Evolutionary conservation across 92 coral and sea anemone genomes (phyloP).

Genomic region (Paragorgia papillata): DNA sequence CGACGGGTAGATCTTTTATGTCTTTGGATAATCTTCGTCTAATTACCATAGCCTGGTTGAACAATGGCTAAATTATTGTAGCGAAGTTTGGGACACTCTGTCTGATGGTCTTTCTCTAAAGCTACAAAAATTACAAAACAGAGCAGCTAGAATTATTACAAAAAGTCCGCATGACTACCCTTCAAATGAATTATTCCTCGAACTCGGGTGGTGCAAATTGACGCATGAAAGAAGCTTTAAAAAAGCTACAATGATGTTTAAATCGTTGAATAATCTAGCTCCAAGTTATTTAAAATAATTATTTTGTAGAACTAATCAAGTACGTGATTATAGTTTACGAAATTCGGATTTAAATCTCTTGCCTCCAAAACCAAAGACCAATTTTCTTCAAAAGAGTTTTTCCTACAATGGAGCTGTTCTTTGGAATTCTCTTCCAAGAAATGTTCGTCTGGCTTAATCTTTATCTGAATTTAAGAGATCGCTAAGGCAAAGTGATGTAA

Average conservation of each 20-base stretch:
- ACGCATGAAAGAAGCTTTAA: background rate
- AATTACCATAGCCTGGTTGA: background rate
- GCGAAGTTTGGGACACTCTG: background rate
- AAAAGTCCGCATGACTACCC: conserved; percentile 18
- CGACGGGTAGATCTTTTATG: background rate
- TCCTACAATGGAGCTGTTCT: too few species aligned
- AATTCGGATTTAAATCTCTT: background rate
- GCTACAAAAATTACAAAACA: conserved; percentile 2
- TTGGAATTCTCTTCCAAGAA: too few species aligned
- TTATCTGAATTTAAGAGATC: too few species aligned
- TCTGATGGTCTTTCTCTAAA: background rate
- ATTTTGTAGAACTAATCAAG: background rate
- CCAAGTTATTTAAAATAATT: background rate
- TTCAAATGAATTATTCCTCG: background rate
- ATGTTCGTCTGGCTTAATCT: too few species aligned
- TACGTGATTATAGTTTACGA: background rate
- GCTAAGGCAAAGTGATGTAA: too few species aligned
- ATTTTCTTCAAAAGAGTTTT: background rate
- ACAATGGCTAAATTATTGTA: background rate
- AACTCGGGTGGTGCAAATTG: background rate
- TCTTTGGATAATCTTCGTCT: background rate
- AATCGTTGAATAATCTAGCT: background rate
- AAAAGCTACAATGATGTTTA: background rate
- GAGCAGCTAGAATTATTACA: background rate
- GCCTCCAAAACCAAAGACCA: background rate